Conservation (phyloP, 2,797 vertebrate species). For the Podarcis lilfordi region DNA sequence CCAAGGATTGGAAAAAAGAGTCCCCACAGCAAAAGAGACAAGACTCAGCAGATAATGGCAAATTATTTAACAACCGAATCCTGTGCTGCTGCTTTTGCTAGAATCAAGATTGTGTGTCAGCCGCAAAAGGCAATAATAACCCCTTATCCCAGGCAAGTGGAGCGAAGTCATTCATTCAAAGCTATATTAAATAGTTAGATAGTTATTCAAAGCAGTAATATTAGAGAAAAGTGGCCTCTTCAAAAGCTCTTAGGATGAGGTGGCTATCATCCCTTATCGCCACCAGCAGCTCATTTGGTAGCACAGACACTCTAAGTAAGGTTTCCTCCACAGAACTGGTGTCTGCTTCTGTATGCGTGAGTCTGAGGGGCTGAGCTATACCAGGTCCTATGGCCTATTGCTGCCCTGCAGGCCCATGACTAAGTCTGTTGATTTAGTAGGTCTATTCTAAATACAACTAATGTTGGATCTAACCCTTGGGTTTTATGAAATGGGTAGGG, state of each 20-base stretch:
- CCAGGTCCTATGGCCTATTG: neutral
- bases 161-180: neutral
- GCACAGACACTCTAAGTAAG: neutral
- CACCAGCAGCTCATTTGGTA: neutral
- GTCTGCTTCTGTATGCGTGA: neutral
- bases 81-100: neutral
- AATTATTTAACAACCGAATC: neutral
- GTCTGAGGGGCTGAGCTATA: neutral
- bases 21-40: neutral
- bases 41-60: neutral
- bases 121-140: neutral
- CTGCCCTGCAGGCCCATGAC: neutral
- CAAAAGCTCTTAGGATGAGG: neutral
- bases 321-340: neutral
- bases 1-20: neutral
- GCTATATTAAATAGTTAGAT: neutral
- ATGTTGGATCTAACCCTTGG: too few species aligned
- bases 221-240: neutral
- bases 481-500: too few species aligned
- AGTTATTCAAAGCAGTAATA: neutral
- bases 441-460: too few species aligned
- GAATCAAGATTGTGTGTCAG: neutral
- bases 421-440: too few species aligned
- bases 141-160: neutral
- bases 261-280: neutral